These are phyloP conservation scores for Pseudolaguvia tuberculata DNA, from an alignment of 2,113 vertebrate genomes.

Conservation along the genomic window DNA sequence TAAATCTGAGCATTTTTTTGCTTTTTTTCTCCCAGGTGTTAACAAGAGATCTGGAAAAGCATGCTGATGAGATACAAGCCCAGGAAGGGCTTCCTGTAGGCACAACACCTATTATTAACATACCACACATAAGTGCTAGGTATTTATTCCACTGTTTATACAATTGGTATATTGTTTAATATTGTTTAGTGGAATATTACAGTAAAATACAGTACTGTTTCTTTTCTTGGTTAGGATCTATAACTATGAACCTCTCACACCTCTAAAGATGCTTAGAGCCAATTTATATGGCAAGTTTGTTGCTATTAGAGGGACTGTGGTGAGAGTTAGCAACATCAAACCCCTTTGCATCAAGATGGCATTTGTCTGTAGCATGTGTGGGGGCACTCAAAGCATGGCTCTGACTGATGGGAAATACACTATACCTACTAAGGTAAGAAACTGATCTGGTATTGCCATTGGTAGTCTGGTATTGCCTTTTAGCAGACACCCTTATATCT, in stretches of 20 bases:
- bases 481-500: too few relatives aligned
- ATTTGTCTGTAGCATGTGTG: constrained; percentile 80
- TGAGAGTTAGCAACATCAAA: constrained; percentile 89
- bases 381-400: constrained; percentile 71
- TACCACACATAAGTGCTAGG: constrained; percentile 88
- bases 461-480: background rate
- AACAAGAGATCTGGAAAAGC: constrained; percentile 86
- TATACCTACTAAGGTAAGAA: constrained; percentile 81
- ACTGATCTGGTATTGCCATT: background rate
- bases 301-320: constrained; percentile 84
- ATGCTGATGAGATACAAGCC: constrained; percentile 81
- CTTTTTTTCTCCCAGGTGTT: constrained; percentile 71
- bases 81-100: constrained; percentile 77
- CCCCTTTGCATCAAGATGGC: constrained; percentile 86
- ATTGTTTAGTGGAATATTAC: background rate
- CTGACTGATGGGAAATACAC: constrained; percentile 85
- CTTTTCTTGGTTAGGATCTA: constrained; percentile 73
- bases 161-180: background rate
- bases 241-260: constrained; percentile 87
- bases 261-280: constrained; percentile 81
- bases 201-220: background rate
- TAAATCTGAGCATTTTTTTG: too few relatives aligned
- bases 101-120: constrained; percentile 79
- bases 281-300: constrained; percentile 88
- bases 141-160: constrained; percentile 45